phyloP scores from a whole-genome alignment of 2,797 vertebrate species.

The Caiman crocodilus region DNA sequence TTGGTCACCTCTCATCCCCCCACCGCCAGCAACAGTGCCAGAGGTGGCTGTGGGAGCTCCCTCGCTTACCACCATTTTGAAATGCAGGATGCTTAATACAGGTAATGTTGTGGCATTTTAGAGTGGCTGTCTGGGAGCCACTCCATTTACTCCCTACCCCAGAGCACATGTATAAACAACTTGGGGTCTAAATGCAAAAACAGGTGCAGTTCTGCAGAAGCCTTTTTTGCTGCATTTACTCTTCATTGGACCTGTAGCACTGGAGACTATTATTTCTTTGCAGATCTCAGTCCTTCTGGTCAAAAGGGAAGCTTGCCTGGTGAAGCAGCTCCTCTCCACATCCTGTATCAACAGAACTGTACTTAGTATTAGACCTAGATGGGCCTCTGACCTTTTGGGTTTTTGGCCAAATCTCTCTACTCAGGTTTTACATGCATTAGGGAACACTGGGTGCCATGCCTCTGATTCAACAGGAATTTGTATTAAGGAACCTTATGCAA shows the following conservation, averaged over 20 bases:
- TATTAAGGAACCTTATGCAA: not conserved
- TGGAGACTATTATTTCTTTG: not conserved
- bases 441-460: not conserved
- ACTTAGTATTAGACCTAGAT: not conserved
- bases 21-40: too few relatives aligned
- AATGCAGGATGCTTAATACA: too few relatives aligned
- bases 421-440: conserved; percentile 30
- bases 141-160: too few relatives aligned
- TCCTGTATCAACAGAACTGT: not conserved
- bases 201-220: not conserved
- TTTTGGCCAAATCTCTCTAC: not conserved
- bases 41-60: too few relatives aligned
- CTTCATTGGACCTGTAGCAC: not conserved
- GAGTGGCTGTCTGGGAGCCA: too few relatives aligned
- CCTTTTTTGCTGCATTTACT: not conserved
- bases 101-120: too few relatives aligned
- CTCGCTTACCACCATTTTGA: too few relatives aligned
- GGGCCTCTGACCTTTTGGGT: not conserved
- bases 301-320: not conserved
- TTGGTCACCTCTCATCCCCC: too few relatives aligned
- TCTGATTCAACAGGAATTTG: not conserved
- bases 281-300: not conserved
- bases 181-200: not conserved
- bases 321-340: not conserved
- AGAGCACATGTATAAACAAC: too few relatives aligned